phyloP scores from a whole-genome alignment of 1,140 invertebrate genomes.

The Gerris buenoi region DNA sequence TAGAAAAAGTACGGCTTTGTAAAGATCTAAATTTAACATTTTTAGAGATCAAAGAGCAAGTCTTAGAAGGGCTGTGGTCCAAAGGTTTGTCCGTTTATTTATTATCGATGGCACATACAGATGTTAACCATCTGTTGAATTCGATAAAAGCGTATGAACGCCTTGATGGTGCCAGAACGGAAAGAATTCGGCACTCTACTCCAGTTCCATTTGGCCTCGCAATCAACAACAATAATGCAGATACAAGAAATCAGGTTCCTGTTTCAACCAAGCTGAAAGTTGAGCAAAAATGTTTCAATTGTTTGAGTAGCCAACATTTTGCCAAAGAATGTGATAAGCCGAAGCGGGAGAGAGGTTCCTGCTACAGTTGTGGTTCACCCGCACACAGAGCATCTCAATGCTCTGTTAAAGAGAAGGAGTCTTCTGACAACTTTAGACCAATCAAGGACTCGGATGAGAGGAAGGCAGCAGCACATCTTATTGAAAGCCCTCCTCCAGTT shows the following conservation, averaged over 20 bases:
- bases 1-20: background rate
- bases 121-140: background rate
- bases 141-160: background rate
- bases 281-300: background rate
- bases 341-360: background rate
- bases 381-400: too few species aligned
- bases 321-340: background rate
- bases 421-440: constrained; percentile 4
- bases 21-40: background rate
- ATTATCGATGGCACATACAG: background rate
- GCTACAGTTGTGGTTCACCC: background rate
- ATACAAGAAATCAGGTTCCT: background rate
- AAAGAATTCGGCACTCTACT: background rate
- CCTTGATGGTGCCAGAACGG: background rate
- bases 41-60: background rate
- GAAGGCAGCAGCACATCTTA: background rate
- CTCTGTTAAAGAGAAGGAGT: background rate
- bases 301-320: background rate
- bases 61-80: background rate
- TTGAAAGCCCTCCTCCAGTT: background rate
- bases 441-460: background rate
- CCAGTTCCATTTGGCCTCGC: background rate
- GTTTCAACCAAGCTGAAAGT: background rate
- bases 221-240: too few species aligned
- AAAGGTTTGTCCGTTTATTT: background rate